phyloP scores from a whole-genome alignment of 37 sponge, comb jelly and placozoan genomes.

The Chondrosia reniformis region DNA sequence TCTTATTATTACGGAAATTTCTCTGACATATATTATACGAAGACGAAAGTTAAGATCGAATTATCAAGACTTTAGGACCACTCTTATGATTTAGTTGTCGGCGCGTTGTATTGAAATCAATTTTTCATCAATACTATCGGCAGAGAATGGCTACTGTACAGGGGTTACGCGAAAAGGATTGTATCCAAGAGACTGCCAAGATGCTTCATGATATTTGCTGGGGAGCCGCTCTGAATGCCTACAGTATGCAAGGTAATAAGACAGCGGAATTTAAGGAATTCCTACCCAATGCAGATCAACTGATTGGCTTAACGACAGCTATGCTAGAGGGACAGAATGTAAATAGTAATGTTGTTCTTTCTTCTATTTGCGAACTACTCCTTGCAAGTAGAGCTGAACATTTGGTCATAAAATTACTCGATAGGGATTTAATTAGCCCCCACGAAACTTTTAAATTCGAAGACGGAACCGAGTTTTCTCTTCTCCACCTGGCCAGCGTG shows the following conservation, averaged over 20 bases:
- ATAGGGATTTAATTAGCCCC: neutral
- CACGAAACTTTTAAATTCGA: neutral
- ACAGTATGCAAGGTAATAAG: neutral
- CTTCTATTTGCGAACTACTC: conserved; percentile 9
- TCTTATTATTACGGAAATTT: no score
- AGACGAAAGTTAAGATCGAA: no score
- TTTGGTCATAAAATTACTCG: neutral
- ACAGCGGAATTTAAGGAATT: neutral
- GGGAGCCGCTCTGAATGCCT: conserved; percentile 18
- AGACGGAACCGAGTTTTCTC: neutral
- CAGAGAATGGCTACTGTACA: neutral
- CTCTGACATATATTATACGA: no score
- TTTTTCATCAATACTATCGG: no score
- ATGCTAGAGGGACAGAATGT: conserved; percentile 5
- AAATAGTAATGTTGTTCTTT: neutral
- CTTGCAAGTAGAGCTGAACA: neutral
- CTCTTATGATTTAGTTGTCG: no score
- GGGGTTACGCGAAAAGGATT: neutral
- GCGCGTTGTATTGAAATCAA: no score
- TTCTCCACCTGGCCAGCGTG: conserved; percentile 15
- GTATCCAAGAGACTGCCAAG: neutral
- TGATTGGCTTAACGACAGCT: neutral
- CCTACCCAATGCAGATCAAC: neutral
- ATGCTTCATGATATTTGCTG: neutral
- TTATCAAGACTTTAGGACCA: no score